Conservation (phyloP, 2,888 invertebrate genomes). For the Epicampocera succincta region DNA sequence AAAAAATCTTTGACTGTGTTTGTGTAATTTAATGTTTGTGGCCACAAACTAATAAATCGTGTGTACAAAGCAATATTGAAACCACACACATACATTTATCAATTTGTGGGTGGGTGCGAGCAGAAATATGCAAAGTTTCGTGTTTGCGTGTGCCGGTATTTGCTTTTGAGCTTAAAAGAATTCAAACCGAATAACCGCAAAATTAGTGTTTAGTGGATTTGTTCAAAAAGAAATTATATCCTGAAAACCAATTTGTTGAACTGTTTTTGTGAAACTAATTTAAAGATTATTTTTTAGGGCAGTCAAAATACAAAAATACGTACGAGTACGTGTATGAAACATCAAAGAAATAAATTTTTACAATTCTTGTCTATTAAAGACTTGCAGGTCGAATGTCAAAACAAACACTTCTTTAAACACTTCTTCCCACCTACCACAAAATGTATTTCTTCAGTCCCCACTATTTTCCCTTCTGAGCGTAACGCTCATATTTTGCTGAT, state of each 20-base stretch:
- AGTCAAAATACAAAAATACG: no score
- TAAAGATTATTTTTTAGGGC: no score
- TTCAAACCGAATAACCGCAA: conserved; percentile 53
- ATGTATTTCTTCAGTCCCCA: no score
- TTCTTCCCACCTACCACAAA: no score
- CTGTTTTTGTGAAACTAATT: no score
- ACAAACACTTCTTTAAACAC: no score
- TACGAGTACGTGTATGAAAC: no score
- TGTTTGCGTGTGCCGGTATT: neutral
- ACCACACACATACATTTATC: conserved; percentile 51
- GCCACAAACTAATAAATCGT: conserved; percentile 59
- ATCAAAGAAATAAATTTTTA: no score
- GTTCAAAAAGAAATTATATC: conserved; percentile 25
- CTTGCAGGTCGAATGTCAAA: no score
- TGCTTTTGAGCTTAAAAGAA: conserved; percentile 10
- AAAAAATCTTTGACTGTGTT: conserved; percentile 27
- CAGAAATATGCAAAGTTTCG: neutral
- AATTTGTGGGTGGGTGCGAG: conserved; percentile 1
- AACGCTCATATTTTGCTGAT: no score
- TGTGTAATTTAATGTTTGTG: conserved; percentile 43
- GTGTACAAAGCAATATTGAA: conserved; percentile 55
- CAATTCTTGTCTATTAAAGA: no score
- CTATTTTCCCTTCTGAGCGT: no score
- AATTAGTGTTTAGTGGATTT: conserved; percentile 53
- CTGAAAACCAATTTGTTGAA: neutral